Evolutionary conservation across 2,888 invertebrate genomes (phyloP), one percentile per base, ranked within the genome.

Genomic region (Glomeris marginata): DNA sequence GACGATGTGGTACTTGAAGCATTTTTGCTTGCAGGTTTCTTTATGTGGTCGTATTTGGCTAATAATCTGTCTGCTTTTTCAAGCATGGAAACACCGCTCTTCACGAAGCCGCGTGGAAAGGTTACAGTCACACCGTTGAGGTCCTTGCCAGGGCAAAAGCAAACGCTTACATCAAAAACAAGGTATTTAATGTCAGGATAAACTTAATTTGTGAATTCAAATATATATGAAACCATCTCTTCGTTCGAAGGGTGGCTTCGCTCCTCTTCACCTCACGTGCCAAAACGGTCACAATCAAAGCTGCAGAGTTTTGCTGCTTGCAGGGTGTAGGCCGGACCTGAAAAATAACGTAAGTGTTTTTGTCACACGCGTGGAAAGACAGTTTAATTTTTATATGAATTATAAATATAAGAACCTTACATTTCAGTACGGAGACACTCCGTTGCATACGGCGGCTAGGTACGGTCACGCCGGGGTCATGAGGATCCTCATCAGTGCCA

Each of bases 281-380:
- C 94, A 95, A 73, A 91, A 90, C 68, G 94, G 94, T 0, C 94
- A 94, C 72, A 95, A 94, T 71, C 92, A 94, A 72, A 83, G 86
- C 58, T 85, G 87, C 61, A 69, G 92, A 48, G 87, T 91, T 63
- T 71, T 95, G 11, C 73, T 95, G 41, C 75, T 91, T 59, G 84
- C 86, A 1, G 87, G 85, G 0, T 85, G 86, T 53, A 80, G 83
- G 65, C 81, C 91, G 0, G 86, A 92, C 66, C 71, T 84, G 52
- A 86, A 86, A 67, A 94, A 94, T 64, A 91, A 90, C 70, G 87
- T 87, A 60, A 72, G 69, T 64, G 49, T 15, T 47, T 44, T 28
- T 3, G 28, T 3, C 8, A 8, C 3, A 8, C 3, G 28, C 28
- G 8, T 5, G 8, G 3, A 28, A 3, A 28, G 28, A 28, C 4